Evolutionary conservation across 2,888 invertebrate species (phyloP), one percentile per base, ranked within the genome.

Genomic region (Philereme vetulata): DNA sequence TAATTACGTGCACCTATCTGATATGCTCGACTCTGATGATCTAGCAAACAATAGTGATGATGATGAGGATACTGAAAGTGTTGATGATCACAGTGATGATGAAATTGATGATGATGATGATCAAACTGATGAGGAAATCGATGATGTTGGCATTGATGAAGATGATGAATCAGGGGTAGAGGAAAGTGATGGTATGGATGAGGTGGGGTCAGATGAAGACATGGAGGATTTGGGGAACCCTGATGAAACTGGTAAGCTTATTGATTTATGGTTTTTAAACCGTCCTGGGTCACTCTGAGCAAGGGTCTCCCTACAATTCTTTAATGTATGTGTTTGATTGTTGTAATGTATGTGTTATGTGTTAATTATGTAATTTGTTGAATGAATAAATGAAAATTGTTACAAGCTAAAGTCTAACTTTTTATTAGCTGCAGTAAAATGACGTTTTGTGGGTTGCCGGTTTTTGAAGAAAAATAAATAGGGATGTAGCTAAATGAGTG

Each of bases 1-100:
- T 0, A 86, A 85, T 63, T 86, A 86, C 62, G 65, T 79, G 7
- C 88, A 90, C 75, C 63, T 92, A 42, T 91, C 90, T 46, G 93
- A 83, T 60, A 88, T 85, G 81, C 64, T 82, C 21, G 86, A 82
- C 77, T 84, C 85, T 60, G 88, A 88, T 76, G 88, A 87, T 75
- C 68, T 83, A 36, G 83, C 72, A 50, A 78, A 80, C 32, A 72
- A 76, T 1, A 81, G 78, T 70, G 80, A 77, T 48, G 68, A 66
- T 70, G 80, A 77, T 49, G 68, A 67, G 5, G 60, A 60, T 54
- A 62, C 57, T 51, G 65, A 68, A 36, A 65, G 54, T 65, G 70
- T 68, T 56, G 67, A 68, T 55, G 63, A 64, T n/a, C 35, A 52
- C 67, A 62, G 56, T 21, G 60, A 60, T 43, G 52, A 56, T 56